Percentiles rank a stretch among this genome's conserved stretches.
Evolutionary conservation across 1,140 invertebrate species (phyloP).

Genomic region (Patella vulgata): DNA sequence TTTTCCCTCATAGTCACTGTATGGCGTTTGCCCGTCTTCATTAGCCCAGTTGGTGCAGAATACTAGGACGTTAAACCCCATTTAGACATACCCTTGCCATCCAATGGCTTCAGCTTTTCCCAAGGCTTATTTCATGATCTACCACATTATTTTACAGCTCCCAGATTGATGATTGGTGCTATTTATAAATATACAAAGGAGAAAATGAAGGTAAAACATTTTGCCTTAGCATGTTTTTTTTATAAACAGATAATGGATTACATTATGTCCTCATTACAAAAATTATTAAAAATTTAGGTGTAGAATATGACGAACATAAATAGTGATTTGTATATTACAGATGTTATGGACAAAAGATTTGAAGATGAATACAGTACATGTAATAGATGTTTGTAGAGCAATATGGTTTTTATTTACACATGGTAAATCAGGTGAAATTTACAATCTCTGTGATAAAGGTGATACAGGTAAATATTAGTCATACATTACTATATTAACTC

Average conservation of each 20-base stretch:
- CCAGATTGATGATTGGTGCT: constrained; percentile 83
- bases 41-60: too few species aligned
- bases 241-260: too few species aligned
- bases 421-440: constrained; percentile 73
- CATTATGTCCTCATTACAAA: too few species aligned
- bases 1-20: too few species aligned
- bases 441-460: constrained; percentile 85
- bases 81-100: too few species aligned
- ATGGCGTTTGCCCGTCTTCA: too few species aligned
- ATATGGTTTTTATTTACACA: constrained; percentile 75
- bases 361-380: constrained; percentile 88
- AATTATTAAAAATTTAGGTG: too few species aligned
- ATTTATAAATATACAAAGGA: constrained; percentile 88
- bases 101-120: too few species aligned
- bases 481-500: not conserved
- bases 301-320: too few species aligned
- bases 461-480: constrained; percentile 72
- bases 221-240: too few species aligned
- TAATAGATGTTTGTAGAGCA: constrained; percentile 82
- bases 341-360: constrained; percentile 86
- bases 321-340: constrained; percentile 34
- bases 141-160: constrained; percentile 75
- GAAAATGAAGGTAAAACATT: constrained; percentile 87
- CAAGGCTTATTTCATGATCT: too few species aligned
- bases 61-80: too few species aligned